Base-by-base conservation (phyloP, 2,888 invertebrate genomes). In the Amphipyra tragopoginis region DNA sequence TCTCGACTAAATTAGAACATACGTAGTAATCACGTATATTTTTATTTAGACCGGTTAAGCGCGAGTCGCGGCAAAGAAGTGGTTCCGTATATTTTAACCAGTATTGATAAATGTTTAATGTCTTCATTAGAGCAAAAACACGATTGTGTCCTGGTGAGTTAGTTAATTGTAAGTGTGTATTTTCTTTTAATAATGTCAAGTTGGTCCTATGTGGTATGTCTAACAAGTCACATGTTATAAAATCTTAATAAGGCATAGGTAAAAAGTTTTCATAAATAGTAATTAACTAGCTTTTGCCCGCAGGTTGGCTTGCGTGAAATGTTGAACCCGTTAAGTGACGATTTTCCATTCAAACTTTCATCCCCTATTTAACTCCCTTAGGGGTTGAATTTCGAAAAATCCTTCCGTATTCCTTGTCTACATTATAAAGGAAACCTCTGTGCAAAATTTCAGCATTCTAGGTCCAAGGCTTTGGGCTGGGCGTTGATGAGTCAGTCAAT, bases 1-100 rank as follows among this genome's bases (percentile, higher is more conserved):
- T 80, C 81, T 80, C 74, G 74, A 81, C 85, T 82, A 84, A 88
- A 89, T 88, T 88, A 86, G 86, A 87, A 87, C 88, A 84, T 87
- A 83, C 66, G 66, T 68, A 60, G 65, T 83, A 78, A 84, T 83
- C 78, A 76, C 66, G 75, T 78, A 77, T 68, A 72, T 81, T 82
- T 81, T 82, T 77, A 66, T 68, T 72, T 67, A 42, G 61, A 71
- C 49, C 54, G 43, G 66, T 70, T 69, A 74, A 72, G 73, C 9
- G 65, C 38, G 68, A 72, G 33, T 49, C 10, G 47, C 11, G 15
- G 1, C 29, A 47, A 48, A 43, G 14, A 47, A 43, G 38, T 53
- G 73, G 81, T 85, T 79, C 85, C 63, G 84, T 78, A 80, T 57
- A 56, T 48, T 44, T 58, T 45, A 59, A 54, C 43, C n/a, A 10